Conservation (phyloP, 2,113 vertebrate species). For the Anoplopoma fimbria region DNA sequence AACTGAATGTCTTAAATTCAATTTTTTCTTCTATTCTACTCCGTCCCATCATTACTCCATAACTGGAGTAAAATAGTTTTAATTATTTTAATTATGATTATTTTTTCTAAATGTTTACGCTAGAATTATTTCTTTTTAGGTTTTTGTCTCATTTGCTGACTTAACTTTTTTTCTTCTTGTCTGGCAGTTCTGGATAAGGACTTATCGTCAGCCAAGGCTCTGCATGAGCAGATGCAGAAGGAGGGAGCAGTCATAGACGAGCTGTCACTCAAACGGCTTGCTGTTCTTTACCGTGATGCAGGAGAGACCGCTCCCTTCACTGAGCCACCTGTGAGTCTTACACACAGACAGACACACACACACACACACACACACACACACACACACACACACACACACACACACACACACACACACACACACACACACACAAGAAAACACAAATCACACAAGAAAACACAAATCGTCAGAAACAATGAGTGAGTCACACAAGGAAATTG, state of each 20-base stretch:
- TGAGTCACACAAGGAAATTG: no score
- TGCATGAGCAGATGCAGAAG: slow-evolving; percentile 83
- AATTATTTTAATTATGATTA: no score
- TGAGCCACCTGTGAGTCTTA: slow-evolving; percentile 92
- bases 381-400: neutral
- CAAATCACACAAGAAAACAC: neutral
- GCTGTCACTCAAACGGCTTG: slow-evolving; percentile 90
- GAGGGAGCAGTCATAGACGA: slow-evolving; percentile 83
- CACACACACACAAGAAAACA: neutral
- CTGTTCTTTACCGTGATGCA: slow-evolving; percentile 84
- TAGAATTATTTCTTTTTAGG: slow-evolving; percentile 8
- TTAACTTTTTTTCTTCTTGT: neutral
- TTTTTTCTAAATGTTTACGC: slow-evolving; percentile 1
- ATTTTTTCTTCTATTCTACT: neutral
- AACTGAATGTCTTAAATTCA: no score
- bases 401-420: slow-evolving; percentile 2
- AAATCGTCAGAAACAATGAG: no score
- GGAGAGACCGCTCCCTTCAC: slow-evolving; percentile 89
- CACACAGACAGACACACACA: slow-evolving; percentile 6
- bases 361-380: neutral
- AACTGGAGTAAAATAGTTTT: neutral
- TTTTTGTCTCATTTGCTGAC: slow-evolving; percentile 1
- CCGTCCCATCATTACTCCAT: neutral
- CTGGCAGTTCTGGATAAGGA: slow-evolving; percentile 86
- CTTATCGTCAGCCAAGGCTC: slow-evolving; percentile 85